phyloP scores from a whole-genome alignment of 2,797 vertebrate genomes.

The Fistularia commersonii region DNA sequence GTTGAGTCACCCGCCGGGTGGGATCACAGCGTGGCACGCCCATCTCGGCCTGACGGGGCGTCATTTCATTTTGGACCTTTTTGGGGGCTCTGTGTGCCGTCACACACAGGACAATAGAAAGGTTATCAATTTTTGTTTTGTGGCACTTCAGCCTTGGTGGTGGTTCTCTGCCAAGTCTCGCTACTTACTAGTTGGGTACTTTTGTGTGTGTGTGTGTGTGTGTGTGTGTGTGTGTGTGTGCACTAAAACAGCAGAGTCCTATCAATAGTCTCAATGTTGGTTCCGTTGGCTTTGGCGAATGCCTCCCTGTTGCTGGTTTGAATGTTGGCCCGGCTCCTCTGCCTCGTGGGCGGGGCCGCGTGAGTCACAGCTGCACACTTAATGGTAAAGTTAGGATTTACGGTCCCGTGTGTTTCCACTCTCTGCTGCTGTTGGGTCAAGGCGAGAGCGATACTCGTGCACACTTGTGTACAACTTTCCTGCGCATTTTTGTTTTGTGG shows the following conservation, averaged over 20 bases:
- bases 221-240: neutral
- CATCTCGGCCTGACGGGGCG: neutral
- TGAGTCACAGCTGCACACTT: conserved; percentile 49
- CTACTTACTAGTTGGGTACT: no score
- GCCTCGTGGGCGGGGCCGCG: conserved; percentile 54
- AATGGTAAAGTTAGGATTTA: conserved; percentile 27
- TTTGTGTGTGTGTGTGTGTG: neutral
- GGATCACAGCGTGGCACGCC: neutral
- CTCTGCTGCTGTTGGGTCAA: conserved; percentile 4
- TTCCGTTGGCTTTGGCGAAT: conserved; percentile 12
- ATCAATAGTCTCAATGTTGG: neutral
- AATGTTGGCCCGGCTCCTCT: conserved; percentile 26
- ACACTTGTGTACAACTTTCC: conserved; percentile 13
- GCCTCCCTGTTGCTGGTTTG: conserved; percentile 15
- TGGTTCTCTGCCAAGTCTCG: no score
- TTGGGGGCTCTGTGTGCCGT: no score
- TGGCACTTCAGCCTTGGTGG: no score
- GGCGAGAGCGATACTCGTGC: neutral
- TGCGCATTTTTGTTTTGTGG: conserved; percentile 1
- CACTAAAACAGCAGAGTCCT: neutral
- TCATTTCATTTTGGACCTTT: no score
- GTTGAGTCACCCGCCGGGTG: conserved; percentile 17
- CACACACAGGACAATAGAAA: no score
- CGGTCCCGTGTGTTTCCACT: conserved; percentile 39
- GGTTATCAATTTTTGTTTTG: no score